Conservation (phyloP, 2,888 invertebrate genomes). For the Drosophila imparisetae region DNA sequence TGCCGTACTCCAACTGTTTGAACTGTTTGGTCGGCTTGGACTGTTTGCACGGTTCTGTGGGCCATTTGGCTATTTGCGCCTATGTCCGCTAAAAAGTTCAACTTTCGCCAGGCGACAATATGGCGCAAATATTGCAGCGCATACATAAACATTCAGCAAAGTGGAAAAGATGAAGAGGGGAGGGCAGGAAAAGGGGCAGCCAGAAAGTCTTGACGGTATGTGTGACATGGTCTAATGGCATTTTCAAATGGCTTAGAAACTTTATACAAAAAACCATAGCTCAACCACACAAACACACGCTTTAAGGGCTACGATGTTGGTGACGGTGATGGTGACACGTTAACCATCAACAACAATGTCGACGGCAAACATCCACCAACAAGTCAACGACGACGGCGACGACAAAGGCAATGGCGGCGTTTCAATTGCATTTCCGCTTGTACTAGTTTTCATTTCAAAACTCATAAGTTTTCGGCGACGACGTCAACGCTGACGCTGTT, state of each 20-base stretch:
- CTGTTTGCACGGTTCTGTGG: constrained; percentile 10
- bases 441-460: constrained; percentile 81
- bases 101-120: constrained; percentile 50
- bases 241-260: constrained; percentile 76
- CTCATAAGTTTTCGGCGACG: constrained; percentile 78
- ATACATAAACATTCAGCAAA: constrained; percentile 71
- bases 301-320: background rate
- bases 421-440: constrained; percentile 84
- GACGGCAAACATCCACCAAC: constrained; percentile 41
- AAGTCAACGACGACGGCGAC: constrained; percentile 38
- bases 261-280: constrained; percentile 62
- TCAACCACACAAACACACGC: constrained; percentile 23
- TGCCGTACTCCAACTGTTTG: constrained; percentile 59
- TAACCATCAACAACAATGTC: constrained; percentile 61
- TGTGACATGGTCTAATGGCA: constrained; percentile 75
- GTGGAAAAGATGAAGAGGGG: constrained; percentile 6
- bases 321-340: constrained; percentile 22
- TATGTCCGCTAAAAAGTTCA: constrained; percentile 57
- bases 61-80: constrained; percentile 47
- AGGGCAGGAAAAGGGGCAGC: background rate
- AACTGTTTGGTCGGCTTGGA: constrained; percentile 22
- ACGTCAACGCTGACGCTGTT: constrained; percentile 47
- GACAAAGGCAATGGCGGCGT: constrained; percentile 71
- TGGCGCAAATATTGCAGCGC: constrained; percentile 69
- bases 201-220: constrained; percentile 53